Percentiles rank a stretch among this genome's conserved stretches.
Evolutionary conservation across 2,113 vertebrate species (phyloP).

Genomic region (Actinemys pallida): DNA sequence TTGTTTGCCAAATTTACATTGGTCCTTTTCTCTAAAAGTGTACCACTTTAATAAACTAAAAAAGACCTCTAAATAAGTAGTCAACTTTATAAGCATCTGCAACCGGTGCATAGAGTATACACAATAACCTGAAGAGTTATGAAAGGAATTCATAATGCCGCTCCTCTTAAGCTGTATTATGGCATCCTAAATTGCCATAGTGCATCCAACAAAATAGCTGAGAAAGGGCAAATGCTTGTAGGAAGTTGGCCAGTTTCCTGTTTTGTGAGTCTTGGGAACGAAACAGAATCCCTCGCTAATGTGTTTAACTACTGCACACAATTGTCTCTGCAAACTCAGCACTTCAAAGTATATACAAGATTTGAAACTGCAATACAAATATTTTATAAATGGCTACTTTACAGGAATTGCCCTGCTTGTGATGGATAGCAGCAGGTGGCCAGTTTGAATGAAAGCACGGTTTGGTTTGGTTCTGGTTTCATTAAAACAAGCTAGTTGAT

Average conservation of each 20-base stretch:
- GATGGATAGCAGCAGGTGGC: neutral
- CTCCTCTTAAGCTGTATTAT: constrained; percentile 49
- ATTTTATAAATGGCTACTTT: neutral
- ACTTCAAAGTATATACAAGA: neutral
- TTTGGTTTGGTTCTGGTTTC: neutral
- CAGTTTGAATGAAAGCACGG: neutral
- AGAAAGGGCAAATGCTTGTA: neutral
- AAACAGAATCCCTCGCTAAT: neutral
- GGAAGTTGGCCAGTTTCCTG: constrained; percentile 37
- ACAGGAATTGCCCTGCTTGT: fast-evolving
- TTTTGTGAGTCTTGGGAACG: neutral
- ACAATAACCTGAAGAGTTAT: constrained; percentile 5
- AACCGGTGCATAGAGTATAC: neutral
- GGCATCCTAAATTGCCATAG: neutral
- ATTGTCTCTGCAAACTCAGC: neutral
- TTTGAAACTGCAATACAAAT: neutral
- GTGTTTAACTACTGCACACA: neutral
- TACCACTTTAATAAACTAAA: neutral
- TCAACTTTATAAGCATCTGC: neutral
- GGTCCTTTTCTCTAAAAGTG: neutral
- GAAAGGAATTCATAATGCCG: constrained; percentile 36
- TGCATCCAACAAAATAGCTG: neutral
- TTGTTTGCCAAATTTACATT: neutral
- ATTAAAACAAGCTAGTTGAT: neutral
- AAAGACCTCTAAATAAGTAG: neutral